A percentile compares a stretch with the other conserved stretches of the same genome.
Conservation (phyloP, 1,140 invertebrate species). For the Marisa cornuarietis region DNA sequence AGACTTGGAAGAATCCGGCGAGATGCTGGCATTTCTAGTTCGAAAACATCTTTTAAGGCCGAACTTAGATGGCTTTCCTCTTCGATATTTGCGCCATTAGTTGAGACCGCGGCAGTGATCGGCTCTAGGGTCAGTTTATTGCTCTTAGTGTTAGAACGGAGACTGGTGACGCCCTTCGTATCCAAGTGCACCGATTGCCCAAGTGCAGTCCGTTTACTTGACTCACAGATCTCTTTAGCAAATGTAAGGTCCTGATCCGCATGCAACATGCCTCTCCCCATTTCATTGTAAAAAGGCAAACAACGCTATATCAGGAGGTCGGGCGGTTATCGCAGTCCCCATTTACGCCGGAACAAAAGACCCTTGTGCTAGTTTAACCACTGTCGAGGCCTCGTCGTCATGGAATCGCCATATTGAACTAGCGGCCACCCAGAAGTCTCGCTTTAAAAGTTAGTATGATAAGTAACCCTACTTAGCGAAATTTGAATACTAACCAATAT, state of each 20-base stretch:
- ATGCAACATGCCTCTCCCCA: constrained; percentile 49
- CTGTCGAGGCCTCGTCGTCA: constrained; percentile 30
- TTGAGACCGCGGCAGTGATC: constrained; percentile 4
- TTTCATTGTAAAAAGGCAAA: constrained; percentile 37
- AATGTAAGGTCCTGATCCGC: constrained; percentile 42
- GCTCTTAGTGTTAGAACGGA: constrained; percentile 48
- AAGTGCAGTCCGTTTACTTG: constrained; percentile 49
- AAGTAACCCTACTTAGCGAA: neutral
- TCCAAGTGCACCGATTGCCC: constrained; percentile 35
- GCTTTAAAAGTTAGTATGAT: neutral
- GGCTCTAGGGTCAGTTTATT: constrained; percentile 33
- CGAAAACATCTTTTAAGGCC: neutral
- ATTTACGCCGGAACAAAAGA: constrained; percentile 25
- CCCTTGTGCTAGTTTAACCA: constrained; percentile 11
- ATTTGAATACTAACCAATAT: neutral
- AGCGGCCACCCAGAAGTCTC: constrained; percentile 4
- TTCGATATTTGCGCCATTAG: neutral
- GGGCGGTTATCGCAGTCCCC: constrained; percentile 23
- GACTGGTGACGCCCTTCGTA: constrained; percentile 47
- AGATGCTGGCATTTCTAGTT: neutral
- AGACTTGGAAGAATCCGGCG: constrained; percentile 13
- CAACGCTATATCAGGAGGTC: constrained; percentile 21
- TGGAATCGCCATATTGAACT: constrained; percentile 33
- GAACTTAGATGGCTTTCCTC: neutral
- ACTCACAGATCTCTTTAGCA: constrained; percentile 52